A percentile compares a stretch with the other conserved stretches of the same genome.
Evolutionary conservation across 2,113 vertebrate genomes (phyloP).

Genomic region (Callionymus lyra): DNA sequence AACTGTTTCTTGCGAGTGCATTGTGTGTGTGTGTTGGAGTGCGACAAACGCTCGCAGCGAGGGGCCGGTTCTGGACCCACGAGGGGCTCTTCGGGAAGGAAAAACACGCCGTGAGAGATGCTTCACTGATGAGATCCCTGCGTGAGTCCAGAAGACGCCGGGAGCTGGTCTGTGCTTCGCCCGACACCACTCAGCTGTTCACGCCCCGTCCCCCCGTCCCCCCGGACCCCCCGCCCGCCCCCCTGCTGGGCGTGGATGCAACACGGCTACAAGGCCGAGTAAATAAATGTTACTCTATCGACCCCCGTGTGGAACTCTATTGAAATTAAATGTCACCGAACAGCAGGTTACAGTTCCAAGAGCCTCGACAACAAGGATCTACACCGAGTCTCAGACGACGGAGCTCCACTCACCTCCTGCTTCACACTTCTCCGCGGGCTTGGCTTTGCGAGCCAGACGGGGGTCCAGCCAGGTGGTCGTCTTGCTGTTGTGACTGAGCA

Average conservation of each 20-base stretch:
- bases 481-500: slow-evolving; percentile 89
- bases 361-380: no score
- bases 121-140: slow-evolving; percentile 45
- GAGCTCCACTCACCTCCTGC: slow-evolving; percentile 79
- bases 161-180: slow-evolving; percentile 14
- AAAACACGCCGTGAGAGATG: slow-evolving; percentile 53
- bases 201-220: slow-evolving; percentile 10
- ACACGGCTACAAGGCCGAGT: no score
- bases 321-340: no score
- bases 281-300: no score
- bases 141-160: slow-evolving; percentile 39
- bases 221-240: no score
- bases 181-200: slow-evolving; percentile 20
- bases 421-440: slow-evolving; percentile 93
- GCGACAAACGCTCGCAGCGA: slow-evolving; percentile 30
- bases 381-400: not conserved
- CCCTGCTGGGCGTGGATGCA: no score
- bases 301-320: no score
- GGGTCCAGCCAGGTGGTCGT: slow-evolving; percentile 98
- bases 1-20: slow-evolving; percentile 20
- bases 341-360: no score
- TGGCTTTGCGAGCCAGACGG: slow-evolving; percentile 93
- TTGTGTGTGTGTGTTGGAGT: slow-evolving; percentile 14
- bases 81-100: slow-evolving; percentile 26
- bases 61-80: slow-evolving; percentile 44